phyloP scores from a whole-genome alignment of 2,888 invertebrate genomes.

The Zygothrica quintamaculata region DNA sequence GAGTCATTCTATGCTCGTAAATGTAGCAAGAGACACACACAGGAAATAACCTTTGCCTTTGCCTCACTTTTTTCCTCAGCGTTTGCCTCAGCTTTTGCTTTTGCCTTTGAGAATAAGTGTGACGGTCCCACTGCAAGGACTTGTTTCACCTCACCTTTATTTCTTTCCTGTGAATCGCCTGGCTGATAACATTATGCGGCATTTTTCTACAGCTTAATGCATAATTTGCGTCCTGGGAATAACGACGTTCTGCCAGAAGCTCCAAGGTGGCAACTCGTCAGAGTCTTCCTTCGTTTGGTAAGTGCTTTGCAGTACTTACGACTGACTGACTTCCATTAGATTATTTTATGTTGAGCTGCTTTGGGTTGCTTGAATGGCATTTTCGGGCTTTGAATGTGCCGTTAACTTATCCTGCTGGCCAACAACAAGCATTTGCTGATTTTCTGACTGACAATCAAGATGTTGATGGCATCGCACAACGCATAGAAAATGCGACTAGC shows the following conservation, averaged over 20 bases:
- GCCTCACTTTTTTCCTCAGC: too few species aligned
- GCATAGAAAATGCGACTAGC: constrained; percentile 40
- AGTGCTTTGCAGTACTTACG: constrained; percentile 71
- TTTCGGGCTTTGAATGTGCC: constrained; percentile 45
- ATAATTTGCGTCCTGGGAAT: constrained; percentile 79
- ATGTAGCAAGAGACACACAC: constrained; percentile 18
- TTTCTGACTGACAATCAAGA: constrained; percentile 49
- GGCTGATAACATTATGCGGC: constrained; percentile 72
- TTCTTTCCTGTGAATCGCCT: constrained; percentile 15
- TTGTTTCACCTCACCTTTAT: constrained; percentile 15
- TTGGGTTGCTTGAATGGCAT: constrained; percentile 40
- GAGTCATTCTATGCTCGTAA: constrained; percentile 16
- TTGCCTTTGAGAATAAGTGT: neutral
- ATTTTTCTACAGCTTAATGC: constrained; percentile 79
- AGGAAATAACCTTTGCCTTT: constrained; percentile 54
- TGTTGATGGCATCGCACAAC: constrained; percentile 45
- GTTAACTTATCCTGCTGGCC: constrained; percentile 15
- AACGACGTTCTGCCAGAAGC: constrained; percentile 33
- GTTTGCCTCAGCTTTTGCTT: too few species aligned
- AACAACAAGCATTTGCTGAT: constrained; percentile 20
- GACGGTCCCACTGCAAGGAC: constrained; percentile 1
- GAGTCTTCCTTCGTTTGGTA: constrained; percentile 22
- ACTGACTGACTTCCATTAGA: constrained; percentile 62
- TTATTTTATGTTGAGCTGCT: constrained; percentile 68
- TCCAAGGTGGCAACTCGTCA: constrained; percentile 39